A percentile compares a stretch with the other conserved stretches of the same genome.
Evolutionary conservation across 2,797 vertebrate genomes (phyloP).

Genomic region (Corythornis leucogaster): DNA sequence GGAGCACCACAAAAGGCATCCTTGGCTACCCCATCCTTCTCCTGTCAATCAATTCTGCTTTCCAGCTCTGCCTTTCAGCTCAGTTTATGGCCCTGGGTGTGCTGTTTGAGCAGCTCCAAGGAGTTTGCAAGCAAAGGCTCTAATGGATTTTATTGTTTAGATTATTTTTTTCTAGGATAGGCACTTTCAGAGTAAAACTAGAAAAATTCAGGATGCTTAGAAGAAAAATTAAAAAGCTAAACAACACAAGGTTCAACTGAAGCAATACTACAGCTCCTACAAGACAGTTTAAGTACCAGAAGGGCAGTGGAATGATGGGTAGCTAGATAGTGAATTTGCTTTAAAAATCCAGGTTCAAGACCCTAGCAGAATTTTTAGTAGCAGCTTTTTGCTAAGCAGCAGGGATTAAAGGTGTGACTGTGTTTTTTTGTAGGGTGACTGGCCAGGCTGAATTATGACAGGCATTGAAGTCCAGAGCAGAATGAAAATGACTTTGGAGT

Average conservation of each 20-base stretch:
- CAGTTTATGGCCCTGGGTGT: neutral
- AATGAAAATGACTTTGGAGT: conserved; percentile 24
- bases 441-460: neutral
- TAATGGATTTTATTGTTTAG: neutral
- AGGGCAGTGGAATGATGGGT: neutral
- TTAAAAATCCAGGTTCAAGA: neutral
- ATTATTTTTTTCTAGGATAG: neutral
- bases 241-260: neutral
- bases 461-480: neutral
- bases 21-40: neutral
- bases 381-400: neutral
- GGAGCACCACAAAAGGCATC: neutral
- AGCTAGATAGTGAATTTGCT: neutral
- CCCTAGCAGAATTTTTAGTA: neutral
- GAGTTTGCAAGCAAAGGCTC: neutral
- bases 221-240: neutral
- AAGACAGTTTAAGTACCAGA: neutral
- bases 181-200: neutral
- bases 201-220: neutral
- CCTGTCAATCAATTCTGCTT: neutral
- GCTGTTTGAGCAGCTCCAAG: neutral
- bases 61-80: neutral
- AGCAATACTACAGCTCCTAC: neutral
- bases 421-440: neutral
- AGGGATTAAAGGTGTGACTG: neutral